Conservation (phyloP, 2,888 invertebrate species). For the Leucoma salicis region DNA sequence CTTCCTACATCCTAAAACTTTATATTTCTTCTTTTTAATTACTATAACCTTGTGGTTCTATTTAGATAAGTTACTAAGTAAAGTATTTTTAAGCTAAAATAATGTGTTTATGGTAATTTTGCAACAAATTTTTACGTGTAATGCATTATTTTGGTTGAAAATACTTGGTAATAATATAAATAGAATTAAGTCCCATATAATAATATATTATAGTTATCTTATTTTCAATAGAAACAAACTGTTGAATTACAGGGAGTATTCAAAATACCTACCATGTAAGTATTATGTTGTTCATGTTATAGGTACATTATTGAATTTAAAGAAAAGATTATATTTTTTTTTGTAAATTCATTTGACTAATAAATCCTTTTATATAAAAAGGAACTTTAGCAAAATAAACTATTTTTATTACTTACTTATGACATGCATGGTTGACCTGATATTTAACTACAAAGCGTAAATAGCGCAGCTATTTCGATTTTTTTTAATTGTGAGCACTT, state of each 20-base stretch:
- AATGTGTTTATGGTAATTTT: background rate
- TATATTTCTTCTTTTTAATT: constrained; percentile 3
- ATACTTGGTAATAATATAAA: constrained; percentile 6
- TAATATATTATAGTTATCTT: background rate
- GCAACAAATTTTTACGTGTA: background rate
- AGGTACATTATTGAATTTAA: background rate
- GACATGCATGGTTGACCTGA: background rate
- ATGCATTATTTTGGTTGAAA: background rate
- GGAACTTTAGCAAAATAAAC: background rate
- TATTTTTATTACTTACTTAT: background rate
- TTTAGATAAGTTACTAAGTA: constrained; percentile 11
- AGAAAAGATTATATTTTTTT: constrained; percentile 11
- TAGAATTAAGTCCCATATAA: constrained; percentile 2
- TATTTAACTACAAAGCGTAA: background rate
- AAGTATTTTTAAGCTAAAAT: background rate
- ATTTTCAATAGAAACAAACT: constrained; percentile 4
- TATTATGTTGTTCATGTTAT: constrained; percentile 23
- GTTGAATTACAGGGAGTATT: constrained; percentile 23
- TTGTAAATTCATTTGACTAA: constrained; percentile 52
- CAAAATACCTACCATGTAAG: constrained; percentile 10
- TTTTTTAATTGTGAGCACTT: too few relatives aligned
- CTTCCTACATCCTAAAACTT: constrained; percentile 7
- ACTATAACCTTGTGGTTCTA: too few relatives aligned
- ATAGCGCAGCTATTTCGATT: background rate
- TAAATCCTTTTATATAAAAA: constrained; percentile 14